Evolutionary conservation across 2,113 vertebrate genomes (phyloP), one percentile per base, ranked within the genome.

Genomic region (Campylomormyrus numenius): DNA sequence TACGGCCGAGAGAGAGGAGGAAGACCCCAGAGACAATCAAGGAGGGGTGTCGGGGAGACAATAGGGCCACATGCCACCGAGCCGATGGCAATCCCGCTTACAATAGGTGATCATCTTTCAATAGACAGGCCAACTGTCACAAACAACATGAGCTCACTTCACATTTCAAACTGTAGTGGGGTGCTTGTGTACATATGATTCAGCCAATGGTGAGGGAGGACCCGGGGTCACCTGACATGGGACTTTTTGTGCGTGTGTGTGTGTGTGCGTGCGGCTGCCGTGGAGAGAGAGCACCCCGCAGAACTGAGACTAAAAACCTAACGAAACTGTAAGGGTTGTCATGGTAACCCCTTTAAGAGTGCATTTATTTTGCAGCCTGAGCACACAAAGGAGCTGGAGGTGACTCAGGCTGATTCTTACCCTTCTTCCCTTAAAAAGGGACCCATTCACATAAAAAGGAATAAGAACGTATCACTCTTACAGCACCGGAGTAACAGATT

Each of bases 91-190:
- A 94, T 95, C 94, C 91, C 92, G 89, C 3, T 83, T 94, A 96
- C 96, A 96, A 96, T 95, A 94, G 88, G 92, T 92, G 85, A 24
- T 93, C 85, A 45, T 93, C 95, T 94, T 90, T 92, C 94, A 91
- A 77, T 93, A 94, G 93, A 91, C 88, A 90, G 91, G 90, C 96
- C 96, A 97, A 96, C 96, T 95, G 96, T 95, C 95, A 94, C 94
- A 56, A 91, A 89, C 87, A 89, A 93, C 93, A 92, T 3, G 74
- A 92, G 93, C 92, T 91, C 89, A 92, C 93, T 90, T 92, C 0
- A 84, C 91, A 91, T 95, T 96, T 96, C 95, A 94, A 96, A 96
- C 91, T 66, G 13, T 85, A 90, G 88, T 90, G 39, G 92, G 93
- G 92, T 74, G 56, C 91, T 85, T 95, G 95, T 96, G 96, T 96